phyloP scores from a whole-genome alignment of 2,113 vertebrate genomes.

The Bombycilla garrulus region DNA sequence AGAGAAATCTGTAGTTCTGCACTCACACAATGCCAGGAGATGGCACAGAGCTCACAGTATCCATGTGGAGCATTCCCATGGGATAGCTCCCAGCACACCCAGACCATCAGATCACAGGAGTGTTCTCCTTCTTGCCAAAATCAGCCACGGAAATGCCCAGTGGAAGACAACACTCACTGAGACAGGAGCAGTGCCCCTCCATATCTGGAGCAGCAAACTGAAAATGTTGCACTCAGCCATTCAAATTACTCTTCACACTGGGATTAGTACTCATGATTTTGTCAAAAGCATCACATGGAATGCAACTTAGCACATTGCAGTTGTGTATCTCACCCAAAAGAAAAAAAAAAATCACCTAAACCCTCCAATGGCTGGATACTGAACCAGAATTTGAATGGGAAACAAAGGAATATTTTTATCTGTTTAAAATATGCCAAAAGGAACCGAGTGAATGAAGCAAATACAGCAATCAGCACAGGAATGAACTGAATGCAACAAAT shows the following conservation, averaged over 20 bases:
- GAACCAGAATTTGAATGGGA: background rate
- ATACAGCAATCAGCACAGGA: background rate
- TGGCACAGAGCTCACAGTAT: fast-evolving
- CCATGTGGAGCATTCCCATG: fast-evolving
- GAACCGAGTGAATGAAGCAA: fast-evolving
- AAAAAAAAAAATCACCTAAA: background rate
- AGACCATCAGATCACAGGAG: background rate
- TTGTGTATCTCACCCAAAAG: background rate
- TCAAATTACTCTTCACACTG: background rate
- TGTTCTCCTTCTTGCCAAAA: background rate
- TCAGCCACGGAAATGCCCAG: background rate
- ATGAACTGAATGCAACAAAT: background rate
- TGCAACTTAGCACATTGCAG: background rate
- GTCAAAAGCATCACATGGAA: background rate
- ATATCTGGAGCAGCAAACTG: fast-evolving
- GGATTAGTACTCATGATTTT: background rate
- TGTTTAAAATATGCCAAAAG: fast-evolving
- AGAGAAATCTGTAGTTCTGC: fast-evolving
- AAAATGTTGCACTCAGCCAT: background rate
- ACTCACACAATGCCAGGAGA: background rate
- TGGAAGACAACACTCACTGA: background rate
- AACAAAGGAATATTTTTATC: background rate
- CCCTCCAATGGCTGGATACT: background rate
- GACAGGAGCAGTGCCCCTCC: background rate
- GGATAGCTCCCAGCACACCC: background rate